Evolutionary conservation across 1,140 invertebrate genomes (phyloP).

Genomic region (Aphaenogaster ashmeadi): DNA sequence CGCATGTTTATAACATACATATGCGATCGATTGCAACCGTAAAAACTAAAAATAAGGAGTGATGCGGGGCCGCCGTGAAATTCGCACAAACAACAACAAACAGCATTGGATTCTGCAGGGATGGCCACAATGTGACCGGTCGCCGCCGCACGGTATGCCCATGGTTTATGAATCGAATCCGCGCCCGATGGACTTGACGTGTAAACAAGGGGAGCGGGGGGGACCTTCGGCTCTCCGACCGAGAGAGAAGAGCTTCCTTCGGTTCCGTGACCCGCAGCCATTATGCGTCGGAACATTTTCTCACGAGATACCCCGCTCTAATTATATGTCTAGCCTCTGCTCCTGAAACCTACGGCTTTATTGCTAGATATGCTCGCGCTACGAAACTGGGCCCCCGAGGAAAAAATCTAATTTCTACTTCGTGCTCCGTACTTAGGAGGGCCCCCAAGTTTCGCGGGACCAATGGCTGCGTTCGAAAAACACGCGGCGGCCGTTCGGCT

Average conservation of each 20-base stretch:
- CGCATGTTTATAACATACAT: constrained; percentile 1
- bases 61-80: neutral
- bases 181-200: constrained; percentile 19
- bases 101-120: neutral
- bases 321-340: constrained; percentile 85
- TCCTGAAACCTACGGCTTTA: constrained; percentile 84
- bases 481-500: constrained; percentile 25
- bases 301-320: constrained; percentile 84
- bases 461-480: constrained; percentile 52
- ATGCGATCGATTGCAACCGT: constrained; percentile 19
- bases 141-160: neutral
- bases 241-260: constrained; percentile 60
- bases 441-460: constrained; percentile 47
- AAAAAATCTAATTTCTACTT: constrained; percentile 82
- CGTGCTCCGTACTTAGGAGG: constrained; percentile 68
- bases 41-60: constrained; percentile 19
- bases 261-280: constrained; percentile 83
- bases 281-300: constrained; percentile 83
- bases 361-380: constrained; percentile 81
- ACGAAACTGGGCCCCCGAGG: constrained; percentile 58
- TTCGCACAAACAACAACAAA: constrained; percentile 18
- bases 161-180: constrained; percentile 39
- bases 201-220: constrained; percentile 63
- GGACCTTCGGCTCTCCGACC: constrained; percentile 28
- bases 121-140: neutral